Evolutionary conservation across 2,888 invertebrate species (phyloP), one percentile per base, ranked within the genome.

Genomic region (Lycia hirtaria): DNA sequence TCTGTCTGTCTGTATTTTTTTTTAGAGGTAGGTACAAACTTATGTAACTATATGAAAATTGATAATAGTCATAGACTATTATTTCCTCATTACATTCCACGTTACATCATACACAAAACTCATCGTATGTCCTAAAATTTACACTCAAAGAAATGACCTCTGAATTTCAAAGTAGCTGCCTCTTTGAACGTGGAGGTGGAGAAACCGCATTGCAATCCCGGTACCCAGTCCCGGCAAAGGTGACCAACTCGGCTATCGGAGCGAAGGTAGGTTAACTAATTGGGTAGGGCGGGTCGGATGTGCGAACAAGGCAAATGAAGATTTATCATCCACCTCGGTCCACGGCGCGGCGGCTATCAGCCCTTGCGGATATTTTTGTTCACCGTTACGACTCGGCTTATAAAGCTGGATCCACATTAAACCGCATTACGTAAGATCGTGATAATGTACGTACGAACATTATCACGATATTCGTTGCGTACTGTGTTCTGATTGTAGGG

Each of bases 271-370:
- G 82, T 82, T 82, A 83, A 83, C 87, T 88, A 88, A 88, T 88
- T 88, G 87, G 87, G 81, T 81, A 76, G 81, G 83, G 85, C 76
- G 83, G 85, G 83, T 83, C 82, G 87, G 85, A 84, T 84, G 87
- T 85, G 87, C 84, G 87, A 84, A 87, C 86, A 84, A 79, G 83
- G 85, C 85, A 88, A 89, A 89, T 89, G 88, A 89, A 89, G 89
- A 89, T 89, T 89, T 89, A 89, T 89, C 85, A 89, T 87, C 80
- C 70, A 68, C 72, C 71, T 60, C 74, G 76, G 80, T 82, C 83
- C 80, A 83, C 72, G 67, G 77, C 79, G 73, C 49, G n/a, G n/a
- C 57, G 66, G 67, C 65, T 68, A 68, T 67, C 69, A 66, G 60
- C 50, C 52, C 50, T 64, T 60, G 58, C 57, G 65, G 64, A 60